These are phyloP conservation scores for Bombycilla garrulus DNA, from an alignment of 2,113 vertebrate species.

Conservation along the genomic window DNA sequence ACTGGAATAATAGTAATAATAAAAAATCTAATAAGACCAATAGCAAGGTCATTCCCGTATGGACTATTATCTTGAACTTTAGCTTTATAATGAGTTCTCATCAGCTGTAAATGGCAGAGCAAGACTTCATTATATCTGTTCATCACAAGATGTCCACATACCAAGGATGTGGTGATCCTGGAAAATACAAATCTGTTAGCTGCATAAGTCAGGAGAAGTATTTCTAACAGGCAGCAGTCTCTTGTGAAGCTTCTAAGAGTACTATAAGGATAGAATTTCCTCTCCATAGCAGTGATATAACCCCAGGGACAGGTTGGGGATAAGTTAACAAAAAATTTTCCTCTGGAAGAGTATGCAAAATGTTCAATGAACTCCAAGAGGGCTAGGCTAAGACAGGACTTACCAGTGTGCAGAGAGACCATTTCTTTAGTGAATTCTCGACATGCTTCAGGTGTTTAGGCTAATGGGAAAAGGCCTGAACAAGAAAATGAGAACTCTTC, in stretches of 20 bases:
- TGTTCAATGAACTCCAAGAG: not conserved
- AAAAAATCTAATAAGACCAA: slow-evolving; percentile 23
- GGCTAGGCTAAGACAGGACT: not conserved
- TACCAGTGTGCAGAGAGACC: not conserved
- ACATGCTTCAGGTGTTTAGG: not conserved
- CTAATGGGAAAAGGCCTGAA: not conserved
- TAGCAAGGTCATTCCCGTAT: not conserved
- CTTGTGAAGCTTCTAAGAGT: not conserved
- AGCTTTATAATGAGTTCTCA: not conserved
- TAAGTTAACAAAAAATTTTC: not conserved
- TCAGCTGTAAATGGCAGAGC: not conserved
- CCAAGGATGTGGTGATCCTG: not conserved
- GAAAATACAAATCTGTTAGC: not conserved
- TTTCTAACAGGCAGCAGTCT: not conserved
- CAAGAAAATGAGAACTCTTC: not conserved
- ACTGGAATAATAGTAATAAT: not conserved
- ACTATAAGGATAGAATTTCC: not conserved
- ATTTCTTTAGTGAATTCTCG: not conserved
- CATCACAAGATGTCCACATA: not conserved
- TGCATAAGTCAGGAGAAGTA: not conserved
- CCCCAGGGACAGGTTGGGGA: not conserved
- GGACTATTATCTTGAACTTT: not conserved
- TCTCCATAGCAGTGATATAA: not conserved
- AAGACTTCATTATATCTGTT: not conserved
- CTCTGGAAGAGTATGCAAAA: not conserved